Evolutionary conservation across 2,797 vertebrate genomes (phyloP).

Genomic region (Acomys russatus): DNA sequence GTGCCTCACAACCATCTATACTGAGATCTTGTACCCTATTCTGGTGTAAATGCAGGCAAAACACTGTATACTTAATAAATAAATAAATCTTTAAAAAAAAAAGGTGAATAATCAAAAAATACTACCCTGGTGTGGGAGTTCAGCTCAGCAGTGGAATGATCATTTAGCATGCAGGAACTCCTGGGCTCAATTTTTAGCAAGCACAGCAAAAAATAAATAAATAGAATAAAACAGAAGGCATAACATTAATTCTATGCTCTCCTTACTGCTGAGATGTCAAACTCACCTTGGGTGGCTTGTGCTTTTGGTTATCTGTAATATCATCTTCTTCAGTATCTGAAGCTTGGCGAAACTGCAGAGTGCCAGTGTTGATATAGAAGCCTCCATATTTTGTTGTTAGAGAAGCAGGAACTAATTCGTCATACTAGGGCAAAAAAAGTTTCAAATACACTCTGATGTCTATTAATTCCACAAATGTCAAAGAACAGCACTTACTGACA

Average conservation of each 20-base stretch:
- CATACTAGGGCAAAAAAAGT: constrained; percentile 91
- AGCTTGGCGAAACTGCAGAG: constrained; percentile 96
- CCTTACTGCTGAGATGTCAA: not conserved
- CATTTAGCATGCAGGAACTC: not conserved
- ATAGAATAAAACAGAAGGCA: not conserved
- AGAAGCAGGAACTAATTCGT: constrained; percentile 98
- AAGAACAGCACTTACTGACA: constrained; percentile 34
- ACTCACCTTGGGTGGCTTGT: constrained; percentile 94
- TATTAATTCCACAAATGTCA: constrained; percentile 53
- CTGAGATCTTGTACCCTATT: too few species aligned
- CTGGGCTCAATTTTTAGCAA: not conserved
- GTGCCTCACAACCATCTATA: too few species aligned
- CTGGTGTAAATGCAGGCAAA: too few species aligned
- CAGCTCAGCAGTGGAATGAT: not conserved
- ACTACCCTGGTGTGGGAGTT: not conserved
- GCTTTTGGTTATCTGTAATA: constrained; percentile 88
- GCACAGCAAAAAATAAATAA: not conserved
- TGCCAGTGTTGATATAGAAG: constrained; percentile 99
- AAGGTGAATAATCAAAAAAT: not conserved
- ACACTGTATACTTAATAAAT: too few species aligned
- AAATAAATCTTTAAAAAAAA: too few species aligned
- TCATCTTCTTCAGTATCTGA: constrained; percentile 97
- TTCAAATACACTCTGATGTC: constrained; percentile 59
- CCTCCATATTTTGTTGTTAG: constrained; percentile 98
- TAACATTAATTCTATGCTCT: not conserved